Conservation (phyloP, 2,888 invertebrate genomes). For the Syritta pipiens region DNA sequence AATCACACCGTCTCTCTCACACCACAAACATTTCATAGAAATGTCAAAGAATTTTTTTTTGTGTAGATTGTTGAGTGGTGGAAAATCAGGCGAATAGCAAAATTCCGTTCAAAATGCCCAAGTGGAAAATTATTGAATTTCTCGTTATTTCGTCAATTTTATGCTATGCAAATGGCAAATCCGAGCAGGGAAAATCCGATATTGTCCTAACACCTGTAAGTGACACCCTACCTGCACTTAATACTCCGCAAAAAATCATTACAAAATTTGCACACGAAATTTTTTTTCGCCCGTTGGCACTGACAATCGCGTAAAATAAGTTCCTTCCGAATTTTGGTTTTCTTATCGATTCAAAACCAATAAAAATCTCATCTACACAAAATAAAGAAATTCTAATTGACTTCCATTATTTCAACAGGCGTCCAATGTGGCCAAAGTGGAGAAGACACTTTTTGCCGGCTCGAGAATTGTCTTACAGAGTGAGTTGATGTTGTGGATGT, state of each 20-base stretch:
- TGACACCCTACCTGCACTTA: not conserved
- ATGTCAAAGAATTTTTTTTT: constrained; percentile 46
- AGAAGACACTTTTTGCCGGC: constrained; percentile 85
- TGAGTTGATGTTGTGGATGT: constrained; percentile 80
- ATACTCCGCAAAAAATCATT: not conserved
- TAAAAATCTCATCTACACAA: constrained; percentile 31
- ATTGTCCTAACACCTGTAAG: constrained; percentile 50
- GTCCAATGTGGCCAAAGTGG: constrained; percentile 72
- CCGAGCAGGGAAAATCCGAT: constrained; percentile 66
- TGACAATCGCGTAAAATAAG: not conserved
- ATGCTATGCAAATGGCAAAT: constrained; percentile 59
- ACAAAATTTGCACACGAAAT: constrained; percentile 19
- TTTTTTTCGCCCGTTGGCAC: not conserved
- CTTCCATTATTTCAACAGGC: constrained; percentile 71
- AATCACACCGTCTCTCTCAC: constrained; percentile 10
- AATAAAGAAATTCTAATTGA: no score
- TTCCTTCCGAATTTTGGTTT: constrained; percentile 33
- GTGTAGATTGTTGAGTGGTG: constrained; percentile 56
- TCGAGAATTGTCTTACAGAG: constrained; percentile 86
- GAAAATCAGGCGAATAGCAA: constrained; percentile 33
- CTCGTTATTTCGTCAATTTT: constrained; percentile 45
- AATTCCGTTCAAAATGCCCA: constrained; percentile 51
- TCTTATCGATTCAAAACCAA: constrained; percentile 55
- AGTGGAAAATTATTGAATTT: constrained; percentile 64
- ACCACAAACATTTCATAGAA: constrained; percentile 13